phyloP scores from a whole-genome alignment of 2,113 vertebrate genomes.

The Crotalus viridis region DNA sequence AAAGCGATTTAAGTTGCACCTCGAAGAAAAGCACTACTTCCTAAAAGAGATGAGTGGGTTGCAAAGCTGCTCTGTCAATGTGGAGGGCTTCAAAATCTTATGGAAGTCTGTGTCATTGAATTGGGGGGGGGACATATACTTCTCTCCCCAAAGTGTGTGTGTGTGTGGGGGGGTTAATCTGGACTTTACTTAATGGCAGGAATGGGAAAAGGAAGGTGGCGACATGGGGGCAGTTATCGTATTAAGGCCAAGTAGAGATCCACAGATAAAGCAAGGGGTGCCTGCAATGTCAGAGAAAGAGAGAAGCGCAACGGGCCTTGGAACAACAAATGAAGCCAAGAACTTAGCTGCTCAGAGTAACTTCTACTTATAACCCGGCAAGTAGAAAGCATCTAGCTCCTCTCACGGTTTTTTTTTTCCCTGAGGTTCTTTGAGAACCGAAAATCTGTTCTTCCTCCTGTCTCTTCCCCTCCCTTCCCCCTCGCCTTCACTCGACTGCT shows the following conservation, averaged over 20 bases:
- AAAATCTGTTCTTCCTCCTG: not conserved
- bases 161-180: not conserved
- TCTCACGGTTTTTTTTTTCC: not conserved
- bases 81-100: not conserved
- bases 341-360: not conserved
- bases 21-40: not conserved
- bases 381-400: not conserved
- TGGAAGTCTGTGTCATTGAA: not conserved
- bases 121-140: not conserved
- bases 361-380: not conserved
- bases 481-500: not conserved
- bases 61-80: not conserved
- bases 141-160: not conserved
- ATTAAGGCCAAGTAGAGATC: not conserved
- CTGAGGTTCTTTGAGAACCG: not conserved
- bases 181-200: too few species aligned
- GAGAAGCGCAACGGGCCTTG: not conserved
- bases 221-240: not conserved
- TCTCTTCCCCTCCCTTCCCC: not conserved
- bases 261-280: not conserved
- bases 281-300: not conserved
- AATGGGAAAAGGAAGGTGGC: not conserved
- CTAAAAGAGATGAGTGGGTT: not conserved
- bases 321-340: not conserved
- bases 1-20: conserved; percentile 45